These are phyloP conservation scores for Nephrotoma guestfalica DNA, from an alignment of 2,888 invertebrate species.

Conservation along the genomic window DNA sequence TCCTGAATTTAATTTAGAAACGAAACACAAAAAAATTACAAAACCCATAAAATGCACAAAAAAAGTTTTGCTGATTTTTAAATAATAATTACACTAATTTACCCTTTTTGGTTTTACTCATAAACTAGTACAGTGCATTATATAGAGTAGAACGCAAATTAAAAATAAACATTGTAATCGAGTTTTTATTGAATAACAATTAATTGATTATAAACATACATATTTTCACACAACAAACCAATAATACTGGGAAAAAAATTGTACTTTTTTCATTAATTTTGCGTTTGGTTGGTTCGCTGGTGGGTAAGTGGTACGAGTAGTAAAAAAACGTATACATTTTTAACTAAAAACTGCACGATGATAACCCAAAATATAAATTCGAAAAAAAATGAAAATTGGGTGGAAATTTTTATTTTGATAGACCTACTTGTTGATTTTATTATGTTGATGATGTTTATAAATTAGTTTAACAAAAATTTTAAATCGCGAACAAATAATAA, in stretches of 20 bases:
- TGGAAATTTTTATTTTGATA: background rate
- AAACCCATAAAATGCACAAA: background rate
- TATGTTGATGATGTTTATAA: background rate
- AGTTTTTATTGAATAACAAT: background rate
- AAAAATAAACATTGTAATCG: background rate
- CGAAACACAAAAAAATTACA: background rate
- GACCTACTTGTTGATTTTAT: background rate
- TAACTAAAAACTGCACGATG: background rate
- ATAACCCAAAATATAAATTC: background rate
- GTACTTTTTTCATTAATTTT: background rate
- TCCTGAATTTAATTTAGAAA: background rate
- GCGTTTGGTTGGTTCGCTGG: background rate
- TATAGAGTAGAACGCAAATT: background rate
- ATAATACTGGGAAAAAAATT: background rate
- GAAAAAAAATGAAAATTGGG: background rate
- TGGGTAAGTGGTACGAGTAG: background rate
- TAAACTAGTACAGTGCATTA: background rate
- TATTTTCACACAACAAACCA: background rate
- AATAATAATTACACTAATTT: background rate
- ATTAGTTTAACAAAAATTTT: background rate
- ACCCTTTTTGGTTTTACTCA: background rate
- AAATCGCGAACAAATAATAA: background rate
- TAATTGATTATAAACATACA: background rate
- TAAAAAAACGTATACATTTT: background rate
- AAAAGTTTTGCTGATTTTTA: background rate